phyloP scores from a whole-genome alignment of 2,888 invertebrate genomes.

The Polyommatus iphigenia region DNA sequence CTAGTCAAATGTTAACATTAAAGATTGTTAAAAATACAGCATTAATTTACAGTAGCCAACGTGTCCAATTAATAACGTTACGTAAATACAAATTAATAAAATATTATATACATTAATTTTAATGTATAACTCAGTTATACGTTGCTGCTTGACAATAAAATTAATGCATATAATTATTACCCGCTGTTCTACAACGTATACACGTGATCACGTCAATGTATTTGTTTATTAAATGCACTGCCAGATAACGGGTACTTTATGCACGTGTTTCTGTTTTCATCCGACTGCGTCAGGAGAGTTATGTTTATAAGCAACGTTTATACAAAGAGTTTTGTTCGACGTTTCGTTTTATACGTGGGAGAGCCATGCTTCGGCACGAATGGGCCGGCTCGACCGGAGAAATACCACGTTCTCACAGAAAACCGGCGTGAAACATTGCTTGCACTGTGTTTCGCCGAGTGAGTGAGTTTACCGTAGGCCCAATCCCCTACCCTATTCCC shows the following conservation, averaged over 20 bases:
- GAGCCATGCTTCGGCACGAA: too few relatives aligned
- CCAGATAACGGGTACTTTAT: constrained; percentile 26
- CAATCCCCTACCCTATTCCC: too few relatives aligned
- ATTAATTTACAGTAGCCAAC: constrained; percentile 1
- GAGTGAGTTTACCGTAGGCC: too few relatives aligned
- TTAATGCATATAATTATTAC: constrained; percentile 32
- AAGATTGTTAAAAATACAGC: neutral
- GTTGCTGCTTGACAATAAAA: constrained; percentile 21
- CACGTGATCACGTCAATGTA: constrained; percentile 10
- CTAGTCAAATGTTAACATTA: neutral
- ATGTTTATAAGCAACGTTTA: too few relatives aligned
- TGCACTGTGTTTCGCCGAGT: too few relatives aligned
- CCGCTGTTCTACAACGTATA: constrained; percentile 28
- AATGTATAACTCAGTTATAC: neutral
- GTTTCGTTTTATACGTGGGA: too few relatives aligned
- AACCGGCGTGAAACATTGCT: too few relatives aligned
- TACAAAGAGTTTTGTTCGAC: too few relatives aligned
- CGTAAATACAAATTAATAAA: neutral
- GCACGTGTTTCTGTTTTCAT: neutral
- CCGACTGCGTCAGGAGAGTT: neutral
- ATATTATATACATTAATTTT: constrained; percentile 10
- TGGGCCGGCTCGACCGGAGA: too few relatives aligned
- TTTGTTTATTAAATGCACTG: constrained; percentile 26
- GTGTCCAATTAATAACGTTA: neutral
- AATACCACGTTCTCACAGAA: too few relatives aligned